Evolutionary conservation across 2,113 vertebrate species (phyloP), one percentile per base, ranked within the genome.

Genomic region (Mellivora capensis): DNA sequence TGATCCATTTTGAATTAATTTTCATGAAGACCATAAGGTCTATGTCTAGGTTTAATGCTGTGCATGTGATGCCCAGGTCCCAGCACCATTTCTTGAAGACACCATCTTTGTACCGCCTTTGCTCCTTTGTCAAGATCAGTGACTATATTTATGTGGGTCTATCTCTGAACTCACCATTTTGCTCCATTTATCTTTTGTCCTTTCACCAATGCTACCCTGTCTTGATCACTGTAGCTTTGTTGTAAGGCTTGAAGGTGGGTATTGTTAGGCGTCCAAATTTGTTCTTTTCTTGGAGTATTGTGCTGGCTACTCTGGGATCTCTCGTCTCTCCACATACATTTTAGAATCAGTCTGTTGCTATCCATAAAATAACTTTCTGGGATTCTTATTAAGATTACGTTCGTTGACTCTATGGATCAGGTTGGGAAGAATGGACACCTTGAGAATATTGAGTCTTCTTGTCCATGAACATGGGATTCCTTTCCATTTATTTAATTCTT

Each of bases 141-240:
- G 14, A 7, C 47, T 57, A 0, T 2, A 0, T n/a, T 27, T 13
- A 7, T 4, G 39, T 14, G 83, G 91, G 6, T 31, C 21, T n/a
- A 0, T 3, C 21, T 54, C n/a, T 0, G 10, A 15, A 10, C 59
- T n/a, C 23, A 20, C 29, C 13, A 0, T 47, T 69, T 72, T 14
- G 47, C 6, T 42, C 71, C 31, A 0, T 0, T 8, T 47, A 4
- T 6, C 10, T 15, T 37, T 6, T 23, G 15, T 4, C 29, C 29
- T 59, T 34, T 14, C 4, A 0, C 29, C 37, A 3, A 9, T 6
- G 2, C 59, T 37, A 0, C 39, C 6, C 37, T 9, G 31, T 2
- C 4, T 11, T 1, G 3, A n/a, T 27, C 4, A 0, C 23, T 0
- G 29, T 7, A 59, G 39, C 49, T 25, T 7, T 4, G 2, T 1